These are phyloP conservation scores for Leptobrachium ailaonicum DNA, from an alignment of 2,113 vertebrate species.

Conservation along the genomic window DNA sequence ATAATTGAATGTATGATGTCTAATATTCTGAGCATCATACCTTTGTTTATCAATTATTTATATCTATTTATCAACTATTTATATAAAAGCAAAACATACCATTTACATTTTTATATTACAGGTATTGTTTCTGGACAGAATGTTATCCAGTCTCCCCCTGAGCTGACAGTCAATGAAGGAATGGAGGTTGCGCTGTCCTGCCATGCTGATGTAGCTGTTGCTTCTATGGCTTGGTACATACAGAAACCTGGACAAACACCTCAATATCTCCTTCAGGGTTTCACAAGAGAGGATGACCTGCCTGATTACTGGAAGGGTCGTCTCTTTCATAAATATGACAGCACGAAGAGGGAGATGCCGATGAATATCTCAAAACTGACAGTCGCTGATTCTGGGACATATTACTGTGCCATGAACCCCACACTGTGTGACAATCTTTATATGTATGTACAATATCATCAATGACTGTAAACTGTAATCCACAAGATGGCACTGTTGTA, in stretches of 20 bases:
- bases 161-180: too few relatives aligned
- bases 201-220: too few relatives aligned
- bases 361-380: slow-evolving; percentile 3
- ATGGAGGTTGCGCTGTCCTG: too few relatives aligned
- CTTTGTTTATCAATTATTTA: too few relatives aligned
- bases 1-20: too few relatives aligned
- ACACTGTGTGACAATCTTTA: slow-evolving; percentile 4
- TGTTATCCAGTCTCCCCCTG: too few relatives aligned
- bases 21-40: too few relatives aligned
- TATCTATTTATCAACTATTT: too few relatives aligned
- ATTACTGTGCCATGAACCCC: slow-evolving; percentile 47
- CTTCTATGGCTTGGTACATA: slow-evolving; percentile 10
- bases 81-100: too few relatives aligned
- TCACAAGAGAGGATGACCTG: neutral
- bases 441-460: slow-evolving; percentile 22
- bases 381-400: neutral
- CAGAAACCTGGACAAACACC: slow-evolving; percentile 18
- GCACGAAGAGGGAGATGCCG: neutral
- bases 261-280: neutral
- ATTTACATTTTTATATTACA: slow-evolving; percentile 34
- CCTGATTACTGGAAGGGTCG: slow-evolving; percentile 15
- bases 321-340: neutral
- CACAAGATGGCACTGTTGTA: slow-evolving; percentile 1
- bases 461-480: neutral
- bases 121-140: too few relatives aligned